phyloP scores from a whole-genome alignment of 2,113 vertebrate species.

The Saimiri boliviensis region DNA sequence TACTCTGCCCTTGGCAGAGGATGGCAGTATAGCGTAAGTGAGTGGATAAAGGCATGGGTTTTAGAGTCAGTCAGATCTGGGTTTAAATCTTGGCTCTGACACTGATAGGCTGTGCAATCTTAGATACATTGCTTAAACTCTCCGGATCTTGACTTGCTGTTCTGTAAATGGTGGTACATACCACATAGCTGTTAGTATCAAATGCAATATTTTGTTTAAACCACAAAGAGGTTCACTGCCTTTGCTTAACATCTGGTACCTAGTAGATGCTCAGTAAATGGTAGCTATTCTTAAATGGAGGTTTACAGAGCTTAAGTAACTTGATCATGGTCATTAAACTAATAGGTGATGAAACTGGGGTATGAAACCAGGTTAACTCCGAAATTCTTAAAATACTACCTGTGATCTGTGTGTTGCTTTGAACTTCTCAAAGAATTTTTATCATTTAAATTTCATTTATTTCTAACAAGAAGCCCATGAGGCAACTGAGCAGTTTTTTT shows the following conservation, averaged over 20 bases:
- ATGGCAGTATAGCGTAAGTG: neutral
- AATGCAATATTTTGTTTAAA: neutral
- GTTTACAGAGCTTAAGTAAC: too few species aligned
- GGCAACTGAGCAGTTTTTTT: neutral
- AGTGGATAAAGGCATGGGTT: neutral
- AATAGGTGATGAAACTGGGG: too few species aligned
- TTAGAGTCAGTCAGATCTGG: neutral
- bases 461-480: neutral
- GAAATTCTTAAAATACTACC: slow-evolving; percentile 11
- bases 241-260: neutral
- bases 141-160: neutral
- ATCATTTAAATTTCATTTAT: neutral
- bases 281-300: slow-evolving; percentile 16
- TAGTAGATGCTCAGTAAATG: neutral
- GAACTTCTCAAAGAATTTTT: slow-evolving; percentile 27
- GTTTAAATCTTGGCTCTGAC: slow-evolving; percentile 5
- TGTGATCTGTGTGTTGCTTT: neutral
- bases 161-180: neutral
- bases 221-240: neutral
- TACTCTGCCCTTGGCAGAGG: neutral
- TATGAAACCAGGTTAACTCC: too few species aligned
- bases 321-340: too few species aligned
- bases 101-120: neutral
- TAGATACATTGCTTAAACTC: neutral
- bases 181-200: neutral